Evolutionary conservation across 1,140 invertebrate genomes (phyloP), one percentile per base, ranked within the genome.

Genomic region (Pteromalus puparum): DNA sequence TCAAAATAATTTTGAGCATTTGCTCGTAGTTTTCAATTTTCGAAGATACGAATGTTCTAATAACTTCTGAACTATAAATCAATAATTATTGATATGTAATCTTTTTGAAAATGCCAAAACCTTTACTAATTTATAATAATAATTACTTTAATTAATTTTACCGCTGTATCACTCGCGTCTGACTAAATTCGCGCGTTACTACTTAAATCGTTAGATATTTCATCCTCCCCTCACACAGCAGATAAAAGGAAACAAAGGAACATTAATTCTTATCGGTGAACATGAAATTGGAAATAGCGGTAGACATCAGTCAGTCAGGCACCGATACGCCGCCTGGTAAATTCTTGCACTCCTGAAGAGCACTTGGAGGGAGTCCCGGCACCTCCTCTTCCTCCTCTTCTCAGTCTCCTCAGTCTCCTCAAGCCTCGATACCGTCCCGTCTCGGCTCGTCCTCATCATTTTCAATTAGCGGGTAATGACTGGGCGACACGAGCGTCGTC

Each of bases 401-500:
- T 42, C 18, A 21, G 86, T 89, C 67, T 87, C 87, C 73, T 42
- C 18, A n/a, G 86, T 89, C 67, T 87, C 87, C 80, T 85, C 84
- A 76, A 48, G 68, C 34, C 81, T 75, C 73, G n/a, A 75, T 75
- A 26, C 21, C 38, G 7, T 26, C 38, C 24, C 42, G 21, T 75
- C 9, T 48, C 38, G 30, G 84, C 87, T 90, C 74, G 85, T 89
- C 88, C 83, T 89, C 89, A 88, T 89, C 89, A 90, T 90, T 90
- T 90, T 88, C 89, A 90, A 90, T 90, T 90, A 90, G 88, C 81
- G 78, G 21, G 83, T 88, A 89, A 90, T 88, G 88, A 89, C 86
- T 88, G 85, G 80, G 76, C 84, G 85, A 89, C 85, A 74, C 48
- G 42, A 61, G 76, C 83, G 12, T 53, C 42, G 74, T 28, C 48